Percentiles rank a stretch among this genome's conserved stretches.
Conservation (phyloP, 2,113 vertebrate genomes). For the Todiramphus saurophagus region DNA sequence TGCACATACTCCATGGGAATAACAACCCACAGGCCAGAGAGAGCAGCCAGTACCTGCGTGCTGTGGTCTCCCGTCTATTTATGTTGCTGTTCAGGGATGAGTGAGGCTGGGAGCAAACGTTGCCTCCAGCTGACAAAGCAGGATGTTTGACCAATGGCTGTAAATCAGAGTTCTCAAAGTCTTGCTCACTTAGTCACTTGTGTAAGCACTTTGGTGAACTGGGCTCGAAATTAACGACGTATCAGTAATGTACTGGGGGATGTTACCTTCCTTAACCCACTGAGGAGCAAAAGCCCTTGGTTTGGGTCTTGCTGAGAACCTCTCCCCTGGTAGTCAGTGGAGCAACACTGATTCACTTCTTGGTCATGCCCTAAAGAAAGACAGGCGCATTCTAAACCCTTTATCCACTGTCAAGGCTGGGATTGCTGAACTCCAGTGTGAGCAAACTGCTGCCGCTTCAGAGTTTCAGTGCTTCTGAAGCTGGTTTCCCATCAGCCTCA, state of each 20-base stretch:
- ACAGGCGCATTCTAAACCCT: background rate
- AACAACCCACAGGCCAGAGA: accelerated
- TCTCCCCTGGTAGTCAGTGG: background rate
- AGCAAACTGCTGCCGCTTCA: background rate
- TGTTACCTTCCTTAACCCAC: accelerated
- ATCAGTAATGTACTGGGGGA: accelerated
- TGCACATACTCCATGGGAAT: accelerated
- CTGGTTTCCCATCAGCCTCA: background rate
- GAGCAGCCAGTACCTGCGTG: accelerated
- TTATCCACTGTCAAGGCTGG: background rate
- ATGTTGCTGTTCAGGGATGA: background rate
- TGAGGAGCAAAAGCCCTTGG: accelerated
- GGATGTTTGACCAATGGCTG: background rate
- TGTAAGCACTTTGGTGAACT: background rate
- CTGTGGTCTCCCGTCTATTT: background rate
- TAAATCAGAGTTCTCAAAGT: background rate
- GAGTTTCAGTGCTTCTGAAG: background rate
- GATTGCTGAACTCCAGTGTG: accelerated
- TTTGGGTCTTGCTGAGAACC: background rate
- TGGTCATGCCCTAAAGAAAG: background rate
- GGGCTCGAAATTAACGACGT: background rate
- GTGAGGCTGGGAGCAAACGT: background rate
- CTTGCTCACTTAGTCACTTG: background rate
- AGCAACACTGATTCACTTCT: background rate
- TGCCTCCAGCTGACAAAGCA: background rate